Percentiles rank a stretch among this genome's conserved stretches.
These are phyloP conservation scores for Thunnus thynnus DNA, from an alignment of 2,113 vertebrate genomes.

Conservation along the genomic window DNA sequence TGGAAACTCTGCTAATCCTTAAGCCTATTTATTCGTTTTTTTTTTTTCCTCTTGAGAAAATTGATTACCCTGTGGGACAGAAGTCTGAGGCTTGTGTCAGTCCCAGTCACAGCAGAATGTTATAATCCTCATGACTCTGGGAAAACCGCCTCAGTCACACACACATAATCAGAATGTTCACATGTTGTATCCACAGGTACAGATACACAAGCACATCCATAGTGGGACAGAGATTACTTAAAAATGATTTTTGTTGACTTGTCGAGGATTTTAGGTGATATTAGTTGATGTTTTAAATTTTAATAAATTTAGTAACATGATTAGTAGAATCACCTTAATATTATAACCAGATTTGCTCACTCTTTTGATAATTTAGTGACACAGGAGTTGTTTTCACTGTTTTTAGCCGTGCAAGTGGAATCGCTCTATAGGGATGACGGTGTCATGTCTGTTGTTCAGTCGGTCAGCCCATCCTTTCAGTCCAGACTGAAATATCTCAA, in stretches of 20 bases:
- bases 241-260: background rate
- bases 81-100: conserved; percentile 30
- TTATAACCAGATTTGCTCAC: no score
- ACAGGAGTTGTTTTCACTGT: background rate
- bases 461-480: no score
- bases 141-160: conserved; percentile 23
- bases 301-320: background rate
- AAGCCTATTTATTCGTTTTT: conserved; percentile 42
- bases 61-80: conserved; percentile 22
- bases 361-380: background rate
- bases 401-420: background rate
- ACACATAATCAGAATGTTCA: background rate
- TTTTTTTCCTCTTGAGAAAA: conserved; percentile 36
- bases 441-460: no score
- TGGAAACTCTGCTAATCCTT: conserved; percentile 51
- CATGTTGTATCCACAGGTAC: background rate
- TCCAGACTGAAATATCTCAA: no score
- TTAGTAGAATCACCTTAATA: background rate
- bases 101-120: conserved; percentile 35
- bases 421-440: no score
- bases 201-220: background rate
- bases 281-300: no score
- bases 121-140: conserved; percentile 40
- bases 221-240: background rate
- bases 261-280: background rate